These are phyloP conservation scores for Schizotus pectinicornis DNA, from an alignment of 2,888 invertebrate genomes.

Conservation along the genomic window DNA sequence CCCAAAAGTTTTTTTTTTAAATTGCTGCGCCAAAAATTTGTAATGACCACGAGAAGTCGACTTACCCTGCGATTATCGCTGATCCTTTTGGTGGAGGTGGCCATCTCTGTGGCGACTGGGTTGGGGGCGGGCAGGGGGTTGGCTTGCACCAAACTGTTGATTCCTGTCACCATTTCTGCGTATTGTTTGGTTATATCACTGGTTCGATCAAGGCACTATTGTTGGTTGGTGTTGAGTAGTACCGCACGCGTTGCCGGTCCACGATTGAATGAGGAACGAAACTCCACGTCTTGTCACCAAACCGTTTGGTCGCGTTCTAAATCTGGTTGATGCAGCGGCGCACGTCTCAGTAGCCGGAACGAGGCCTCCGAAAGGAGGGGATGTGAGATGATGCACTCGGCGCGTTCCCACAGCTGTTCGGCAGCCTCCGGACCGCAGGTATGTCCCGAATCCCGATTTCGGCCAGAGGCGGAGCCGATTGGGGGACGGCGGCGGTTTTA, in stretches of 20 bases:
- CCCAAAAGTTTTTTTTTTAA: background rate
- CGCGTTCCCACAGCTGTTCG: constrained; percentile 51
- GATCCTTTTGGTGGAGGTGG: constrained; percentile 34
- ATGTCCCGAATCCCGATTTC: constrained; percentile 13
- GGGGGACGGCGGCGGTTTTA: background rate
- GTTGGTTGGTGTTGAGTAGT: background rate
- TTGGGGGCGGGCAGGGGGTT: constrained; percentile 8
- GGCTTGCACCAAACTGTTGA: constrained; percentile 28
- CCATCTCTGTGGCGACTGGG: constrained; percentile 27
- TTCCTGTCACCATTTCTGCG: constrained; percentile 29
- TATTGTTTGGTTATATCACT: too few relatives aligned
- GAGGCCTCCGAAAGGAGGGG: constrained; percentile 20
- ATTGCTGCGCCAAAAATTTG: background rate
- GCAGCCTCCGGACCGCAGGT: constrained; percentile 34
- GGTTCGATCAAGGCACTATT: background rate
- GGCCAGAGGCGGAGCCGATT: constrained; percentile 21
- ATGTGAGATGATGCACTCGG: constrained; percentile 44
- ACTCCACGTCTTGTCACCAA: background rate
- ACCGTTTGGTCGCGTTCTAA: background rate
- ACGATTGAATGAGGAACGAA: background rate
- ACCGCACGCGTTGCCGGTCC: background rate
- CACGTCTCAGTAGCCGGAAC: constrained; percentile 21
- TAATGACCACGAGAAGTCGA: too few relatives aligned
- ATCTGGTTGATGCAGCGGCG: constrained; percentile 8
- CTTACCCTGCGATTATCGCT: constrained; percentile 50